These are phyloP conservation scores for Phylloscopus trochiloides DNA, from an alignment of 2,113 vertebrate species.

Conservation along the genomic window DNA sequence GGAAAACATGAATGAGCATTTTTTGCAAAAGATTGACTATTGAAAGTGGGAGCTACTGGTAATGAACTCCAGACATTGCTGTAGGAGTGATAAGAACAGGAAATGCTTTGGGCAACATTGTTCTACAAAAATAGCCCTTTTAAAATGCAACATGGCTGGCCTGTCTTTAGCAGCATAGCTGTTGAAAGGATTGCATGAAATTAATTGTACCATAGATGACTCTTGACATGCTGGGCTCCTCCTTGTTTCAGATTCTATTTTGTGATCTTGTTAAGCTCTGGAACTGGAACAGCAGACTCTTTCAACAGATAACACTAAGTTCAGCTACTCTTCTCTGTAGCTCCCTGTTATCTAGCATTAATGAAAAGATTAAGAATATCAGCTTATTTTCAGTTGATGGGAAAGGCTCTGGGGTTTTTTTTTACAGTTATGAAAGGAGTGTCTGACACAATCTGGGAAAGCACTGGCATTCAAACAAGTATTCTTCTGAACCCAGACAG, in stretches of 20 bases:
- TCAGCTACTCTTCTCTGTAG: conserved; percentile 23
- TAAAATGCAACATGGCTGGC: conserved; percentile 7
- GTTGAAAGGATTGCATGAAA: conserved; percentile 38
- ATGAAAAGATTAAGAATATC: conserved; percentile 48
- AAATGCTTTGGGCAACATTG: conserved; percentile 55
- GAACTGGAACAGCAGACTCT: conserved; percentile 22
- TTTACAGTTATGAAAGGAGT: conserved; percentile 31
- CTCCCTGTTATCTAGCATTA: conserved; percentile 42
- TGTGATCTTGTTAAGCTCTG: conserved; percentile 41
- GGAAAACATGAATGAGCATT: conserved; percentile 30
- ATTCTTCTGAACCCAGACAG: conserved; percentile 46
- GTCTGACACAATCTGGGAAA: conserved; percentile 60
- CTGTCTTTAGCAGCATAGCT: conserved; percentile 17
- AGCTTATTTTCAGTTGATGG: conserved; percentile 46
- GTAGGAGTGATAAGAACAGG: conserved; percentile 41
- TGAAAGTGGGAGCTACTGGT: conserved; percentile 30
- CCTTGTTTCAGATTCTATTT: conserved; percentile 34
- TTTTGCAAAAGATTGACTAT: conserved; percentile 16
- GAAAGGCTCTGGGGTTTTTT: conserved; percentile 14
- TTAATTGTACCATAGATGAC: conserved; percentile 32
- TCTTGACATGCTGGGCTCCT: conserved; percentile 37
- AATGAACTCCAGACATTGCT: conserved; percentile 36
- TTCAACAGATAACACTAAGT: conserved; percentile 24
- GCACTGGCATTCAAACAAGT: conserved; percentile 53
- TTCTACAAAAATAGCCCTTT: conserved; percentile 42